phyloP scores from a whole-genome alignment of 1,140 invertebrate species.

The Diorhabda elongata region DNA sequence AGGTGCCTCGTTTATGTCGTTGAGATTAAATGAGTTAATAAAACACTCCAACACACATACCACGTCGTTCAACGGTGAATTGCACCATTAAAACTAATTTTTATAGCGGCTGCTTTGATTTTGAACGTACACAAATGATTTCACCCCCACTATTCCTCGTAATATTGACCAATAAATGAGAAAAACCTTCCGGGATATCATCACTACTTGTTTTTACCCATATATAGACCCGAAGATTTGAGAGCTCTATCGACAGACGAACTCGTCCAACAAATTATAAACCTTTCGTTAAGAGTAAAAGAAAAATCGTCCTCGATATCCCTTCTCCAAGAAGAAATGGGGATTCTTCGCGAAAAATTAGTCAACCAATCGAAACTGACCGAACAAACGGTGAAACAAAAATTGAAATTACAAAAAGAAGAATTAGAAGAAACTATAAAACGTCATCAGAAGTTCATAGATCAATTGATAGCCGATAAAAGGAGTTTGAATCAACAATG shows the following conservation, averaged over 20 bases:
- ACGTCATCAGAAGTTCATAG: conserved; percentile 67
- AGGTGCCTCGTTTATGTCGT: too few relatives aligned
- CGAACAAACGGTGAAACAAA: conserved; percentile 37
- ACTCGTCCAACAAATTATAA: conserved; percentile 37
- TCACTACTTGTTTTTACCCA: conserved; percentile 11
- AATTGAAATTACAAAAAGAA: conserved; percentile 57
- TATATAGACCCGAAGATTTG: conserved; percentile 39
- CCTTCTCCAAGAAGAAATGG: conserved; percentile 41
- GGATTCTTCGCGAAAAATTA: conserved; percentile 34
- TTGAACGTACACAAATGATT: too few relatives aligned
- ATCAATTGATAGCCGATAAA: conserved; percentile 65
- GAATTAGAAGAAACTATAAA: conserved; percentile 61
- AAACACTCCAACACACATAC: too few relatives aligned
- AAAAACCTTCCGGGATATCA: not conserved
- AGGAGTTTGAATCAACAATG: conserved; percentile 62
- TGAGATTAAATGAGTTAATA: too few relatives aligned
- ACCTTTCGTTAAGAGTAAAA: conserved; percentile 37
- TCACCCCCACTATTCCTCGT: too few relatives aligned
- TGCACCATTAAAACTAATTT: too few relatives aligned
- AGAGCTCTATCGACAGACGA: conserved; percentile 30
- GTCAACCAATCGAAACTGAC: conserved; percentile 36
- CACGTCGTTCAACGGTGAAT: too few relatives aligned
- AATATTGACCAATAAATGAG: too few relatives aligned
- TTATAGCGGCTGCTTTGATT: too few relatives aligned
- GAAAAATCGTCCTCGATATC: conserved; percentile 42